Conservation (phyloP, 2,888 invertebrate genomes). For the Biston stratarius region DNA sequence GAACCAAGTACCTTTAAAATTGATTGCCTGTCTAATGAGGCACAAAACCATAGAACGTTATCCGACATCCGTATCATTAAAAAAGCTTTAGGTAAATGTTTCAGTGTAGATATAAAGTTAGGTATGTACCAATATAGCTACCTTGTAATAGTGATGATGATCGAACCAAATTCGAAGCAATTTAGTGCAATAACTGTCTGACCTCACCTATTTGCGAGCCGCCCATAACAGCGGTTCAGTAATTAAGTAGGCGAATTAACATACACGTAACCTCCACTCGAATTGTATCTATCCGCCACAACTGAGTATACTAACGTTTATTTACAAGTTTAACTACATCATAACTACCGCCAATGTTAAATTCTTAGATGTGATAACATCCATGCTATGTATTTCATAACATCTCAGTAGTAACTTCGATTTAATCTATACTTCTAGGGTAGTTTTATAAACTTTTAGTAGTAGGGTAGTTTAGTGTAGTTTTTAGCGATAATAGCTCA, state of each 20-base stretch:
- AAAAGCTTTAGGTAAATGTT: not conserved
- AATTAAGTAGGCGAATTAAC: conserved; percentile 64
- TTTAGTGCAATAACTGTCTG: conserved; percentile 67
- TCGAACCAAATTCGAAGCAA: conserved; percentile 64
- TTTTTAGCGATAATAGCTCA: too few relatives aligned
- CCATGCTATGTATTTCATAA: too few relatives aligned
- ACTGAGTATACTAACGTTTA: not conserved
- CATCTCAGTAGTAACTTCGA: too few relatives aligned
- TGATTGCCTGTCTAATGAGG: too few relatives aligned
- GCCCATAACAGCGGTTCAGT: conserved; percentile 65
- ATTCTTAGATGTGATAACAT: not conserved
- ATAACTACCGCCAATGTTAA: not conserved
- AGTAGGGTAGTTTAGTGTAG: too few relatives aligned
- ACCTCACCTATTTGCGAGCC: conserved; percentile 79
- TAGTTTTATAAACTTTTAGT: too few relatives aligned
- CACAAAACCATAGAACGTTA: too few relatives aligned
- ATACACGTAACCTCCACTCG: conserved; percentile 49
- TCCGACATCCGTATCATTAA: not conserved
- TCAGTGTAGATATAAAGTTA: not conserved
- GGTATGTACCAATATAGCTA: not conserved
- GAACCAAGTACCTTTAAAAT: too few relatives aligned
- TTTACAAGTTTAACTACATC: not conserved
- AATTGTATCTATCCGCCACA: conserved; percentile 5
- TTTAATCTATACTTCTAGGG: too few relatives aligned
- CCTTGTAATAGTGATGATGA: conserved; percentile 31